Evolutionary conservation across 2,888 invertebrate species (phyloP), one percentile per base, ranked within the genome.

Genomic region (Meandrusa payeni): DNA sequence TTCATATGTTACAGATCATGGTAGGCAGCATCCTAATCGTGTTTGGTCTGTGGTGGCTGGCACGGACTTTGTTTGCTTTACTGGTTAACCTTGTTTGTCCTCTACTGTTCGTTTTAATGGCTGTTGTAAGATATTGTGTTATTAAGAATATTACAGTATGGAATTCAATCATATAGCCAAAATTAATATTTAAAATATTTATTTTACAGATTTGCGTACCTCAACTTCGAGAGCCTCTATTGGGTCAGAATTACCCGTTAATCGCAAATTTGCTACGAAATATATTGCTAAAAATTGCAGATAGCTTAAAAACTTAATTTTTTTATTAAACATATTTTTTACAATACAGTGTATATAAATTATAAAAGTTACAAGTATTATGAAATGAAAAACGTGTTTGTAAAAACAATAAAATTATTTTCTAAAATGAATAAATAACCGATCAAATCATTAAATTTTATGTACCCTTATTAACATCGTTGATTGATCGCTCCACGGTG

Each of bases 1-100:
- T n/a, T n/a, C n/a, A n/a, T n/a, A n/a, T n/a, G n/a, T n/a, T n/a
- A 5, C 61, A 86, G 85, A 74, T 85, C 20, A 79, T 86, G 82
- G 9, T 85, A 5, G 83, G 79, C 2, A 86, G 86, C 42, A 47
- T 83, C 0, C 54, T 86, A 36, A 72, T 83, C 37, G 78, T 86
- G 11, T 46, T 83, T 1, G 82, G 76, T 0, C 47, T 85, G 2
- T 86, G 85, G 86, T 86, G 86, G 86, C 39, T 80, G 39, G 75
- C 83, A 29, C 63, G 78, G 5, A 65, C 78, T 0, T 45, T 81
- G 1, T 57, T 86, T 13, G 56, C 69, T 0, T 54, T 86, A 10
- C 33, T 86, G 5, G 70, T 86, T 43, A 77, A 77, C 57, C 60
- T 86, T 7, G 44, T 85, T 40, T 80, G 76, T 59, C 85, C 86